A percentile compares a stretch with the other conserved stretches of the same genome.
These are phyloP conservation scores for Lucinisca nassula DNA, from an alignment of 2,888 invertebrate genomes.

Conservation along the genomic window DNA sequence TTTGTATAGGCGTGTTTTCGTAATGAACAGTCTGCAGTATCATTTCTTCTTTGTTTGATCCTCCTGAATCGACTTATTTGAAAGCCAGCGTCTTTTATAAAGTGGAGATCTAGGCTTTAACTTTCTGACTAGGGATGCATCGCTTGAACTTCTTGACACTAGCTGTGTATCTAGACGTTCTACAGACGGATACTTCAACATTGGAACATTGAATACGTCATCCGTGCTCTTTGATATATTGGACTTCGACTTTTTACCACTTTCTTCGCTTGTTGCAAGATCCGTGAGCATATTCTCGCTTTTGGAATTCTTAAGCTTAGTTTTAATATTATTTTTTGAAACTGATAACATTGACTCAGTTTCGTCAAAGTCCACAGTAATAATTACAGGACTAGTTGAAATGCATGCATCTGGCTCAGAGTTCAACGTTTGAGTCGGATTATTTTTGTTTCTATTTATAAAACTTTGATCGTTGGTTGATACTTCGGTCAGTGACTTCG, in stretches of 20 bases:
- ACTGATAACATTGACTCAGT: conserved; percentile 42
- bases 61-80: conserved; percentile 21
- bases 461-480: no score
- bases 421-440: background rate
- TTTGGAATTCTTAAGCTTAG: conserved; percentile 36
- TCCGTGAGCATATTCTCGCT: conserved; percentile 66
- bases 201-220: conserved; percentile 47
- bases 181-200: conserved; percentile 72
- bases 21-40: no score
- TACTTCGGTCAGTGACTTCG: background rate
- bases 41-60: background rate
- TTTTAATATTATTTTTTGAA: conserved; percentile 40
- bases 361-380: conserved; percentile 44
- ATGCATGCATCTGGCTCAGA: background rate
- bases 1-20: no score
- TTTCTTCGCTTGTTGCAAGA: background rate
- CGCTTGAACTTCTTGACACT: conserved; percentile 65
- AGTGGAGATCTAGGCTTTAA: conserved; percentile 42
- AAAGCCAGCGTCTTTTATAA: conserved; percentile 55
- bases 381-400: conserved; percentile 19
- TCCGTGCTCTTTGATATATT: conserved; percentile 59
- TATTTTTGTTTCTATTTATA: background rate
- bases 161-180: conserved; percentile 70
- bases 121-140: conserved; percentile 29
- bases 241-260: background rate